Base-by-base conservation (phyloP, 2,888 invertebrate genomes). In the Tethea ocularis region DNA sequence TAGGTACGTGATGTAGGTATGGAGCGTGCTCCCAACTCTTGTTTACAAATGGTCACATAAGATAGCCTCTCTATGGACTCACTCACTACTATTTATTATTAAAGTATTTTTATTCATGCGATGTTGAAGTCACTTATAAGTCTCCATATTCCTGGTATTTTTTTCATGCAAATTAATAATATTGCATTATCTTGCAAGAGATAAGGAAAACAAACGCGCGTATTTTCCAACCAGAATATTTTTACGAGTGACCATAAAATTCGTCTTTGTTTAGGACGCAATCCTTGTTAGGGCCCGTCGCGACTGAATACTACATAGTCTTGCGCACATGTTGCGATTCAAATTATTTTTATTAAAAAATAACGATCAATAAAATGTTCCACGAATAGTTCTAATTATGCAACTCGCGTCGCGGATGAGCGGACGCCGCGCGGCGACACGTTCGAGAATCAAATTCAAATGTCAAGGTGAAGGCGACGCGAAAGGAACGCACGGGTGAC, bases 391-490 rank as follows among this genome's bases (percentile, higher is more conserved):
- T 51, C 66, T 74, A 78, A 80, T 82, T 77, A 82, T 83, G 78
- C 80, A 77, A 75, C 71, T 64, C 76, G 75, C 75, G 80, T 78
- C 77, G 74, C 77, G 78, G 82, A 80, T 77, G 82, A 81, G 81
- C 81, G 82, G 72, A 67, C 80, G 78, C 69, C 77, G 81, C 77
- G 76, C 74, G 69, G 76, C 82, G 80, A 87, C 88, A 85, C 87
- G 89, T 84, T 83, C 83, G 77, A 85, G 80, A 86, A 86, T 87
- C 89, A 87, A 87, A 88, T 84, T 83, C 81, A 87, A 89, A 90
- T 91, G 91, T 90, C 90, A 92, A 91, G 91, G 88, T 86, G 87
- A 88, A 85, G 86, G 84, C 86, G 82, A 84, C 80, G 86, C 80
- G 85, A 89, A 90, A 90, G 90, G 90, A 89, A 84, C 85, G 86